These are phyloP conservation scores for Sminthurinus aureus DNA, from an alignment of 2,888 invertebrate genomes.

Conservation along the genomic window DNA sequence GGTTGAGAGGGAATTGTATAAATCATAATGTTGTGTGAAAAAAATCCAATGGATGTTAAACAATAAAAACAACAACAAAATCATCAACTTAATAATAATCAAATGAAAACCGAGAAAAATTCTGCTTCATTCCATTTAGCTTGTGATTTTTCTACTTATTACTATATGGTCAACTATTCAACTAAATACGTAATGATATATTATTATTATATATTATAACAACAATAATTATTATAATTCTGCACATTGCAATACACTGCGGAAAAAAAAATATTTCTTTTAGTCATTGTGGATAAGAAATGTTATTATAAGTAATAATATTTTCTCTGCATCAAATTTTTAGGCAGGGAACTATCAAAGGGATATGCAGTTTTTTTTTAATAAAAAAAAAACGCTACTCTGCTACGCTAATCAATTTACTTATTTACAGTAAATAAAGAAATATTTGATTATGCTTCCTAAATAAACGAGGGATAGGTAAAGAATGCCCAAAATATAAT, in stretches of 20 bases:
- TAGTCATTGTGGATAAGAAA: too few species aligned
- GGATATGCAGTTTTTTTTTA: background rate
- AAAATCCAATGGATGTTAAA: slow-evolving; percentile 29
- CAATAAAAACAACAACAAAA: slow-evolving; percentile 3
- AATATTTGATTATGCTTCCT: too few species aligned
- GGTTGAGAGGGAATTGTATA: background rate
- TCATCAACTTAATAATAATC: slow-evolving; percentile 19
- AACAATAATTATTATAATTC: background rate
- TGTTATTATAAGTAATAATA: too few species aligned
- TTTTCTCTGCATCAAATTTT: too few species aligned
- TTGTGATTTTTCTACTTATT: background rate
- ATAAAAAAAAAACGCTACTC: too few species aligned
- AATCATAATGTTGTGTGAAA: slow-evolving; percentile 19
- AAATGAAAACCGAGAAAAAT: slow-evolving; percentile 7
- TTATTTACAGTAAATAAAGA: too few species aligned
- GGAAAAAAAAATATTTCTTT: too few species aligned
- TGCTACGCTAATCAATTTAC: too few species aligned
- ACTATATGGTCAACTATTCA: background rate
- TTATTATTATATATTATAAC: background rate
- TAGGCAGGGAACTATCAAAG: background rate
- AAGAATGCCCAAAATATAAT: too few species aligned
- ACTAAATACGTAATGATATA: background rate
- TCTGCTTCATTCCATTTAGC: background rate
- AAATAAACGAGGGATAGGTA: too few species aligned
- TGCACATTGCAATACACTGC: background rate